A percentile compares a stretch with the other conserved stretches of the same genome.
Conservation (phyloP, 2,113 vertebrate genomes). For the Piprites chloris region DNA sequence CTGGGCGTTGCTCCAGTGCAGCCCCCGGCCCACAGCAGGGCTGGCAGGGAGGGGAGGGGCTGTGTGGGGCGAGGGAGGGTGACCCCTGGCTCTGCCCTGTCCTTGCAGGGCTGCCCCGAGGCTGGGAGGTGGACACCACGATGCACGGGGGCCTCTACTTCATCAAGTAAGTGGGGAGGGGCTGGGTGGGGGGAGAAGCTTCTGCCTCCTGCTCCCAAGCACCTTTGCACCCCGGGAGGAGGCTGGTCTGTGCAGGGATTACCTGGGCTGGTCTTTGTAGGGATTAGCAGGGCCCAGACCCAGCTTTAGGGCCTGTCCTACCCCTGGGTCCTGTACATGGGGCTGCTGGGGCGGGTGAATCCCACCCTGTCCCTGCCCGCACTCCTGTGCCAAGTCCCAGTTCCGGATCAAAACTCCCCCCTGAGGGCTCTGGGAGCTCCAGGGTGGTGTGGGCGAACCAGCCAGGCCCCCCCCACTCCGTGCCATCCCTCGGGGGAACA, state of each 20-base stretch:
- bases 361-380: background rate
- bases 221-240: background rate
- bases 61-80: rapidly evolving
- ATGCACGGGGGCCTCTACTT: constrained; percentile 71
- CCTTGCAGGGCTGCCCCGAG: constrained; percentile 69
- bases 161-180: constrained; percentile 75
- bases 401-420: background rate
- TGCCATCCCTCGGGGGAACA: background rate
- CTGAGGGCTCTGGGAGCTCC: background rate
- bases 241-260: too few relatives aligned
- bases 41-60: background rate
- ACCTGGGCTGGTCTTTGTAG: background rate
- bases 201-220: background rate
- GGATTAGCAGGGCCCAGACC: background rate
- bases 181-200: background rate
- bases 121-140: constrained; percentile 77
- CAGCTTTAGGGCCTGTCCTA: background rate
- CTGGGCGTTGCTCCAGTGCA: background rate
- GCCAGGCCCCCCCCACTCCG: background rate
- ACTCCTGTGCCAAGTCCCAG: background rate
- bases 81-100: background rate
- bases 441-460: background rate
- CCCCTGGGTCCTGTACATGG: background rate
- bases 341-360: background rate
- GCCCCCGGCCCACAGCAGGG: background rate